These are phyloP conservation scores for Aldabrachelys gigantea DNA, from an alignment of 2,113 vertebrate species.

Conservation along the genomic window DNA sequence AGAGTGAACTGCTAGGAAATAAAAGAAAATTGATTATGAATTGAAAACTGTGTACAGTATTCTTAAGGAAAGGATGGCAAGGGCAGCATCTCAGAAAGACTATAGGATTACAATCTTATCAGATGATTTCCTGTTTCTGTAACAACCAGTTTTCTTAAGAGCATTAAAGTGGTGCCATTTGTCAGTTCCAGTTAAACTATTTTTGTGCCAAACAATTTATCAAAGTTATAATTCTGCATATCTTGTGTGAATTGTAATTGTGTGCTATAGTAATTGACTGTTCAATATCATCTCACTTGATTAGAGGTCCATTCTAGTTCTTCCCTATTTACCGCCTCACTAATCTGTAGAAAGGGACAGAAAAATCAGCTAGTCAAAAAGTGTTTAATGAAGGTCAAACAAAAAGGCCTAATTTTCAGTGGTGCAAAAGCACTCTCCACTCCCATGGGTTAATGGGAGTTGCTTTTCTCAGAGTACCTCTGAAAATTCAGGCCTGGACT, in stretches of 20 bases:
- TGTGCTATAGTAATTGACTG: background rate
- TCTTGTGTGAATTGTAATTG: slow-evolving; percentile 19
- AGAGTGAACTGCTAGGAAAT: background rate
- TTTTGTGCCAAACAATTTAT: background rate
- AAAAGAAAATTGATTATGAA: background rate
- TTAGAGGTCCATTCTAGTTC: slow-evolving; percentile 33
- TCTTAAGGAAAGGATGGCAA: background rate
- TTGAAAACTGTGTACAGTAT: background rate
- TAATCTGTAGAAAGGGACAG: slow-evolving; percentile 19
- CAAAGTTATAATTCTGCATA: slow-evolving; percentile 22
- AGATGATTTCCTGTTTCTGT: background rate
- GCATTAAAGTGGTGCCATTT: background rate
- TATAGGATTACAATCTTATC: background rate
- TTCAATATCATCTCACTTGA: slow-evolving; percentile 32
- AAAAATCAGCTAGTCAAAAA: background rate
- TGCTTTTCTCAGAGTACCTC: background rate
- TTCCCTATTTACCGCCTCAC: background rate
- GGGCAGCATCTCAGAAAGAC: background rate
- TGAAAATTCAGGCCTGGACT: background rate
- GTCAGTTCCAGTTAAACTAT: slow-evolving; percentile 22
- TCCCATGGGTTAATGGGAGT: background rate
- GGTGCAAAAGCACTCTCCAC: background rate
- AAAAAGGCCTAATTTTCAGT: background rate
- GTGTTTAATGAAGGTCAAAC: background rate
- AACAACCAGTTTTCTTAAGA: background rate